Base-by-base conservation (phyloP, 2,797 vertebrate genomes). In the Scyliorhinus canicula region DNA sequence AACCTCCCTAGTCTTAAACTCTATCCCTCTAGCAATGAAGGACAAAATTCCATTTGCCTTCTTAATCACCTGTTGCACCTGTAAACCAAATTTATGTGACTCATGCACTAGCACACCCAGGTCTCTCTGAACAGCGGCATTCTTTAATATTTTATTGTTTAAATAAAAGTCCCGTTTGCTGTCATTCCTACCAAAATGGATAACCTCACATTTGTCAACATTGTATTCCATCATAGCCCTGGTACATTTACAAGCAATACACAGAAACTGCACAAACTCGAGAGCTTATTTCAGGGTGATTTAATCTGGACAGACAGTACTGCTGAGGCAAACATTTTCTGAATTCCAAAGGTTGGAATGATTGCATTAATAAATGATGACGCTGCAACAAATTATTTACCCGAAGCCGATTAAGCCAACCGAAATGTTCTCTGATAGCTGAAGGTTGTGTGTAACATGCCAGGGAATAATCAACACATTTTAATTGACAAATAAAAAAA, bases 381-480 rank as follows among this genome's bases (percentile, higher is more conserved):
- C n/a, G 86, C 40, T 63, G 86, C 55, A n/a, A 24, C 55, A 90
- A 90, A 90, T 63, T 90, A 90, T 60, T 90, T n/a, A 90, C 55
- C 28, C 9, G 35, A 57, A 60, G 35, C 57, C 19, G 1, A n/a
- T 90, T 91, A 65, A 91, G 40, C 60, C 40, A 19, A 44, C 7
- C 1, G n/a, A 91, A 60, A 9, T 21, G 40, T 40, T 65, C 57
- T 65, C 5, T 55, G 21, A 91, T 26, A 91, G 40, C n/a, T 44
- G n/a, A 91, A 40, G 35, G 57, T 11, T 60, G 12, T 4, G 9
- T 91, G 88, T n/a, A 65, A 65, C 14, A 57, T 57, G 31, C 52
- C 60, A 26, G n/a, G 60, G 19, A 40, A 7, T 24, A 65, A 91
- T 44, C 44, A 91, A 91, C 21, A 21, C 11, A 3, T 14, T 63